Evolutionary conservation across 2,797 vertebrate genomes (phyloP).

Genomic region (Echiichthys vipera): DNA sequence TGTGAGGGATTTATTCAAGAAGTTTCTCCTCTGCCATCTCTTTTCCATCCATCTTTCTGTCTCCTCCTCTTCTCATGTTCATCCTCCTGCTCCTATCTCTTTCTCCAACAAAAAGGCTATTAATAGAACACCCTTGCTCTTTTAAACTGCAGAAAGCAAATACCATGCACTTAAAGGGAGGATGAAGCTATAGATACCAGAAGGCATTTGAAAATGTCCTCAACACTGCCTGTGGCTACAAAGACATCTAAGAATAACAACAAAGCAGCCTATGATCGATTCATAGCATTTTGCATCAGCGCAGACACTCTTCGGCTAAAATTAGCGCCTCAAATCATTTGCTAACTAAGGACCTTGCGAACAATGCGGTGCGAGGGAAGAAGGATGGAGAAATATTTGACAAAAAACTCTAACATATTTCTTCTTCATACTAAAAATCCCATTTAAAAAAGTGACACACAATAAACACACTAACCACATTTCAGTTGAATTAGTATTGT

Average conservation of each 20-base stretch:
- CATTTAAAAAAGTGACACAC: slow-evolving; percentile 31
- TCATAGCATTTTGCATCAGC: slow-evolving; percentile 61
- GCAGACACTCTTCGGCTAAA: slow-evolving; percentile 62
- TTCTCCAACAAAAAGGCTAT: slow-evolving; percentile 78
- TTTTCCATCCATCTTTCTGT: slow-evolving; percentile 38
- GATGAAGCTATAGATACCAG: slow-evolving; percentile 73
- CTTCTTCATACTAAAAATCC: neutral
- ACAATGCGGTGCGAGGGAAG: slow-evolving; percentile 26
- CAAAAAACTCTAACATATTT: slow-evolving; percentile 24
- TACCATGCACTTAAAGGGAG: slow-evolving; percentile 73
- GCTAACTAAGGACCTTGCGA: slow-evolving; percentile 44
- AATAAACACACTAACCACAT: slow-evolving; percentile 75
- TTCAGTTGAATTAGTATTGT: slow-evolving; percentile 80
- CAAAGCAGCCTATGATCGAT: slow-evolving; percentile 76
- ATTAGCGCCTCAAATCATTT: slow-evolving; percentile 68
- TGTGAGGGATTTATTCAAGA: slow-evolving; percentile 25
- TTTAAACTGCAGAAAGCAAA: slow-evolving; percentile 74
- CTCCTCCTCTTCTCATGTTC: slow-evolving; percentile 58
- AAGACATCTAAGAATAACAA: slow-evolving; percentile 81
- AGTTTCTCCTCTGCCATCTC: slow-evolving; percentile 49
- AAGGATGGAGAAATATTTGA: slow-evolving; percentile 15
- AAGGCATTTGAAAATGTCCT: slow-evolving; percentile 76
- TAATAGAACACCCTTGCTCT: slow-evolving; percentile 76
- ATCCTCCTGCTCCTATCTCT: slow-evolving; percentile 56
- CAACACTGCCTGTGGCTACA: slow-evolving; percentile 70